Percentiles rank a stretch among this genome's conserved stretches.
Evolutionary conservation across 2,113 vertebrate species (phyloP).

Genomic region (Cairina moschata): DNA sequence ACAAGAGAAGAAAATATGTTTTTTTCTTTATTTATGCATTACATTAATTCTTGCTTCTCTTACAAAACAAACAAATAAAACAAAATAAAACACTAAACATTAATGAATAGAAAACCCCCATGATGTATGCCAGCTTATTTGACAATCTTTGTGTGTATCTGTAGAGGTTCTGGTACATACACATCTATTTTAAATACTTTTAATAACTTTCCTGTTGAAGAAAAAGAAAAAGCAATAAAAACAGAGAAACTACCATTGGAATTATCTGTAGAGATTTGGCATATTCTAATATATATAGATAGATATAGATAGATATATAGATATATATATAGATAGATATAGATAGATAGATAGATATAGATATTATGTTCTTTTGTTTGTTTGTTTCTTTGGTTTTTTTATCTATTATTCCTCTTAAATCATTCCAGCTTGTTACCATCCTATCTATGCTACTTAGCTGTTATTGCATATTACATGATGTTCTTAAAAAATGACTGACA

Average conservation of each 20-base stretch:
- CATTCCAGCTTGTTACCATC: not conserved
- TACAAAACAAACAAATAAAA: not conserved
- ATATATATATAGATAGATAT: too few relatives aligned
- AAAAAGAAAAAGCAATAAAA: too few relatives aligned
- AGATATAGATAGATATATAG: too few relatives aligned
- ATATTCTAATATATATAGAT: not conserved
- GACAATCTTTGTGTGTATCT: not conserved
- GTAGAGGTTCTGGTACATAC: fast-evolving
- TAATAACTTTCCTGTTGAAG: not conserved
- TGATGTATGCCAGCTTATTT: not conserved
- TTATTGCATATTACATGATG: not conserved
- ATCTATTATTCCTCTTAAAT: not conserved
- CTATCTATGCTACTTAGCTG: not conserved
- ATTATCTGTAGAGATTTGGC: not conserved
- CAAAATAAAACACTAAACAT: not conserved
- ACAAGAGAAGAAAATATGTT: not conserved
- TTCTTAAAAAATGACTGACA: not conserved
- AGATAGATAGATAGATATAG: too few relatives aligned
- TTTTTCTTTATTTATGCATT: not conserved
- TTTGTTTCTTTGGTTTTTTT: not conserved
- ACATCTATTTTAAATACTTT: not conserved
- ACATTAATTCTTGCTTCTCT: not conserved
- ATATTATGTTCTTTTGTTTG: not conserved
- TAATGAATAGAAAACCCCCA: not conserved
- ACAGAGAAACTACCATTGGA: not conserved